Conservation (phyloP, 2,888 invertebrate genomes). For the Papilio protenor region DNA sequence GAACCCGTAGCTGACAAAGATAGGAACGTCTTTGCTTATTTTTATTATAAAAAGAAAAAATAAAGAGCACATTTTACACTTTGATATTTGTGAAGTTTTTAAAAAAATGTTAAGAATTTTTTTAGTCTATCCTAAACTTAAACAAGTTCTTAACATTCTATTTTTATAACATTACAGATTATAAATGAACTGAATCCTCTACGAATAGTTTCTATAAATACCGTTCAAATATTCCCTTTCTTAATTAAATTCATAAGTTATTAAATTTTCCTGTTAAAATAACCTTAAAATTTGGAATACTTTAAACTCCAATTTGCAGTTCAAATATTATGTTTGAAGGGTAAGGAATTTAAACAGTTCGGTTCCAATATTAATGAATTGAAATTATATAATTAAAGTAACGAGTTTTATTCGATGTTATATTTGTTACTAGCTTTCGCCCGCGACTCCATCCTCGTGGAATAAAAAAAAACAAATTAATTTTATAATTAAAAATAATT, state of each 20-base stretch:
- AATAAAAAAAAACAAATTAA: background rate
- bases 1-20: too few relatives aligned
- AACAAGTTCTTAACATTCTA: too few relatives aligned
- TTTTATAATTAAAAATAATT: background rate
- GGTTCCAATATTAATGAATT: background rate
- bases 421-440: too few relatives aligned
- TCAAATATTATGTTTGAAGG: slow-evolving; percentile 11
- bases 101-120: too few relatives aligned
- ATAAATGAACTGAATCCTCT: too few relatives aligned
- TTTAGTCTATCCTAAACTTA: background rate
- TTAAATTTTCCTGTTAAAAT: background rate
- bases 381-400: background rate
- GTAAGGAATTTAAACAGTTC: slow-evolving; percentile 14
- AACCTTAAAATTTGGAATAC: background rate
- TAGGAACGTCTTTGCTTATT: too few relatives aligned
- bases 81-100: too few relatives aligned
- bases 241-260: slow-evolving; percentile 11
- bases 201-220: slow-evolving; percentile 9
- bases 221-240: background rate
- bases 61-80: too few relatives aligned
- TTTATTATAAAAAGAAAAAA: too few relatives aligned
- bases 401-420: background rate
- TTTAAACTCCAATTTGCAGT: background rate
- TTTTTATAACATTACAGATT: too few relatives aligned
- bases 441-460: too few relatives aligned